These are phyloP conservation scores for Anabas testudineus DNA, from an alignment of 2,797 vertebrate genomes.

Conservation along the genomic window DNA sequence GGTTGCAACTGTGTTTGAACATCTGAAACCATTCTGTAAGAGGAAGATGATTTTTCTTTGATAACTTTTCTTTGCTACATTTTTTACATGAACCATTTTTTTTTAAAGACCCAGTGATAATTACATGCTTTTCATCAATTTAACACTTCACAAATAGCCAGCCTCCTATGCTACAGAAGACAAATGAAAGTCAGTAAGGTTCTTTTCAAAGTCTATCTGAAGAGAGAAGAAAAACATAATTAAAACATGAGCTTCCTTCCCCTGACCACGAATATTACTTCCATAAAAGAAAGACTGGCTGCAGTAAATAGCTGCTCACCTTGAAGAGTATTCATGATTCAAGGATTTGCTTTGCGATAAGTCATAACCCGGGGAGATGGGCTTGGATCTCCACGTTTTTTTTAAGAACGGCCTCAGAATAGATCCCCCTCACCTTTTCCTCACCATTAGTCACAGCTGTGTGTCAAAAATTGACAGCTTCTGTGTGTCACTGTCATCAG, in stretches of 20 bases:
- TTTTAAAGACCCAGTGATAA: neutral
- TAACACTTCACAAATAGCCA: slow-evolving; percentile 17
- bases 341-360: slow-evolving; percentile 77
- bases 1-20: too few species aligned
- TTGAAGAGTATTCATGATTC: slow-evolving; percentile 75
- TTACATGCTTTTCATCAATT: neutral
- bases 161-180: slow-evolving; percentile 19
- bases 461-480: slow-evolving; percentile 59
- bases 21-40: too few species aligned
- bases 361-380: slow-evolving; percentile 40
- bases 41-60: too few species aligned
- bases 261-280: slow-evolving; percentile 68
- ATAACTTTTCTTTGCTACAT: too few species aligned
- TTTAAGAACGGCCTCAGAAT: slow-evolving; percentile 51
- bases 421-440: slow-evolving; percentile 66
- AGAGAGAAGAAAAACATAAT: slow-evolving; percentile 24
- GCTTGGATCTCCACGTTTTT: slow-evolving; percentile 60
- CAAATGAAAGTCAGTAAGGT: slow-evolving; percentile 46
- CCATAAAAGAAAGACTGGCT: slow-evolving; percentile 60
- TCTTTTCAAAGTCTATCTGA: slow-evolving; percentile 25
- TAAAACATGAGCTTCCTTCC: slow-evolving; percentile 50
- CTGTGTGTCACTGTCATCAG: slow-evolving; percentile 65
- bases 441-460: slow-evolving; percentile 69
- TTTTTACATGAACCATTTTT: too few species aligned
- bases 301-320: slow-evolving; percentile 59